A percentile compares a stretch with the other conserved stretches of the same genome.
Conservation (phyloP, 2,113 vertebrate species). For the Hipposideros armiger region DNA sequence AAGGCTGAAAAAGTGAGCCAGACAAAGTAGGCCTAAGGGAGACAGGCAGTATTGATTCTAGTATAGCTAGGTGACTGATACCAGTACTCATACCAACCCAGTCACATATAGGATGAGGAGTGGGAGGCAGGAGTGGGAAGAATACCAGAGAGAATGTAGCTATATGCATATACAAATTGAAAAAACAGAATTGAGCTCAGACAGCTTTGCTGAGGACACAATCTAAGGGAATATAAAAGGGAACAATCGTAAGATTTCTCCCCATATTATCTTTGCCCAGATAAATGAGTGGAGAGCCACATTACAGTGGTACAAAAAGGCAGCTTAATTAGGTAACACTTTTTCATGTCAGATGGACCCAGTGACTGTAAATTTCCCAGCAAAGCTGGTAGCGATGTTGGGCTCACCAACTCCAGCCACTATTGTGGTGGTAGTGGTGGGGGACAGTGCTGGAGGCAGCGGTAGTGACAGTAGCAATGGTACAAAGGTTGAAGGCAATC, state of each 20-base stretch:
- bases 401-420: background rate
- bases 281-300: background rate
- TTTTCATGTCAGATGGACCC: background rate
- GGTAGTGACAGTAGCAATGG: background rate
- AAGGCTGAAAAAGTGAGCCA: background rate
- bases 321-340: background rate
- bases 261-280: background rate
- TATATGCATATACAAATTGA: background rate
- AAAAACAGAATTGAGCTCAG: background rate
- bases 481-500: background rate
- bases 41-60: background rate
- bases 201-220: background rate
- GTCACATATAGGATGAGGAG: background rate
- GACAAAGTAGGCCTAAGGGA: background rate
- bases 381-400: background rate
- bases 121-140: fast-evolving
- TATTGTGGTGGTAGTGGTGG: background rate
- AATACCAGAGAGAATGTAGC: background rate
- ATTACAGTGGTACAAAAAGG: background rate
- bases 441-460: background rate
- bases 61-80: background rate
- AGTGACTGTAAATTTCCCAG: background rate
- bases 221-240: background rate
- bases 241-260: background rate
- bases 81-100: background rate